Conservation (phyloP, 2,113 vertebrate species). For the Rostratula benghalensis region DNA sequence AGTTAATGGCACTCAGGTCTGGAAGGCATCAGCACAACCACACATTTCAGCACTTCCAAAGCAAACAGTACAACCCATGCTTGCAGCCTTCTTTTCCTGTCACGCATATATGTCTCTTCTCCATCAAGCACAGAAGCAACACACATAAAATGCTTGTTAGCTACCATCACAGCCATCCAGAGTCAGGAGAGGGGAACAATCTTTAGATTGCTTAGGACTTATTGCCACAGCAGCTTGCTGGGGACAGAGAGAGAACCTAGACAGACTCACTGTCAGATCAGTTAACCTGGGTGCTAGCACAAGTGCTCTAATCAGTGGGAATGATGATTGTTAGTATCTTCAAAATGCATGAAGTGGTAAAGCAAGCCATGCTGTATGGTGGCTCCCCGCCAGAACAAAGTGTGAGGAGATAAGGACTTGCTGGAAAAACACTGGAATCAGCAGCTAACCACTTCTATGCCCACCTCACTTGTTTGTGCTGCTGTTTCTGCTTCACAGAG, state of each 20-base stretch:
- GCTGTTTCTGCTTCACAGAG: background rate
- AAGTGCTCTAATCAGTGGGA: accelerated
- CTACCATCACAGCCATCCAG: background rate
- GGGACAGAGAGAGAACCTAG: background rate
- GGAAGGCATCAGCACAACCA: background rate
- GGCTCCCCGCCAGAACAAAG: background rate
- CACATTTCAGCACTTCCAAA: background rate
- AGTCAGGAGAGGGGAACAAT: background rate
- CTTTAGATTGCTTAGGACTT: background rate
- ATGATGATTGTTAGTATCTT: background rate
- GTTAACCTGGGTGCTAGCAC: background rate
- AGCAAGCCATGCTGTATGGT: background rate
- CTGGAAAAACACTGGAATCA: background rate
- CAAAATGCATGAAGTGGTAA: background rate
- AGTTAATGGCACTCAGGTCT: background rate
- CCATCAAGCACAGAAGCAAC: background rate
- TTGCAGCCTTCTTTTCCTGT: background rate
- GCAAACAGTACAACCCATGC: background rate
- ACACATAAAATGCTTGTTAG: background rate
- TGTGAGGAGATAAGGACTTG: background rate
- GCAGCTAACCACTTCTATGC: accelerated
- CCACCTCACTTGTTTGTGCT: background rate
- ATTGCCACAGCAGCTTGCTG: background rate
- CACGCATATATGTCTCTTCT: accelerated
- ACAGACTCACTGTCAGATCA: background rate